These are phyloP conservation scores for Rhynchotus rufescens DNA, from an alignment of 2,797 vertebrate species.

Conservation along the genomic window DNA sequence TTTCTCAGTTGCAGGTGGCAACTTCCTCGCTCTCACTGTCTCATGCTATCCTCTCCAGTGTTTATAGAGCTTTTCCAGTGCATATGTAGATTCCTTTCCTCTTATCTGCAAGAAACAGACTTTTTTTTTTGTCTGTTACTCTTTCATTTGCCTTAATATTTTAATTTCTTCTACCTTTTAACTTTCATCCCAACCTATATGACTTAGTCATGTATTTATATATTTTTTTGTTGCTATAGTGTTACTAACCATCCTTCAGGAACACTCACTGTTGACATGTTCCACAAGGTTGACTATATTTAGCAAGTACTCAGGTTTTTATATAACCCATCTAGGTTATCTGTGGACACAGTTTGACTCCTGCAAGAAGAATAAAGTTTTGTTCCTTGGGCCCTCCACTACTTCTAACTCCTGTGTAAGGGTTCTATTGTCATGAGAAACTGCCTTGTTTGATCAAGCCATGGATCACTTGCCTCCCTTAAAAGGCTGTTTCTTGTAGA, in stretches of 20 bases:
- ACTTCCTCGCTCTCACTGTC: not conserved
- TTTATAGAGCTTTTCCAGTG: not conserved
- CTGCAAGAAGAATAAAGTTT: not conserved
- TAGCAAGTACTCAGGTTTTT: not conserved
- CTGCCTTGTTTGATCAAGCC: not conserved
- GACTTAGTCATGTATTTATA: not conserved
- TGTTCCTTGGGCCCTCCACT: not conserved
- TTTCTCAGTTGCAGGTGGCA: not conserved
- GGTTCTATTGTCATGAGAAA: not conserved
- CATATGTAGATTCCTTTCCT: not conserved
- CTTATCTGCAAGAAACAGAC: not conserved
- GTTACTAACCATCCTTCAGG: not conserved
- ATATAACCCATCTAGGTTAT: not conserved
- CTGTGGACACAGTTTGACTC: not conserved
- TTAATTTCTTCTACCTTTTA: not conserved
- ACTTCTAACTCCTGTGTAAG: not conserved
- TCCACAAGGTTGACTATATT: not conserved
- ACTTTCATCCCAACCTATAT: not conserved
- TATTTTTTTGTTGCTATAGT: not conserved
- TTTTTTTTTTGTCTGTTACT: not conserved
- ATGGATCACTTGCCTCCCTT: not conserved
- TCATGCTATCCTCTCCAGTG: not conserved
- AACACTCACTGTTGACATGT: not conserved
- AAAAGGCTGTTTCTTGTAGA: not conserved
- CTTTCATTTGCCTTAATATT: not conserved